Conservation (phyloP, 2,113 vertebrate genomes). For the Nycticorax nycticorax region DNA sequence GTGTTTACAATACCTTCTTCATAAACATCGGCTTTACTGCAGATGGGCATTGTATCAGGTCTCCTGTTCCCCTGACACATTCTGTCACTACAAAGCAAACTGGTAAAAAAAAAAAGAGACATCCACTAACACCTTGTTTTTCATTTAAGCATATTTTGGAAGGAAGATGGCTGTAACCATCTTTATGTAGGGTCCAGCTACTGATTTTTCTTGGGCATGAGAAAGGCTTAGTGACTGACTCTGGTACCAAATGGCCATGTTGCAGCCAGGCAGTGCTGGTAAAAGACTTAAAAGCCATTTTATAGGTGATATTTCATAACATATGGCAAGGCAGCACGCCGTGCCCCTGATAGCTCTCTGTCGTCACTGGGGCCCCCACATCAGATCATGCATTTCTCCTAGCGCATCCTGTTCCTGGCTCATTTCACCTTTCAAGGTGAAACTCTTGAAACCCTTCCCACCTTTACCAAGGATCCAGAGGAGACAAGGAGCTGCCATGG, state of each 20-base stretch:
- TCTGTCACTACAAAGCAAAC: background rate
- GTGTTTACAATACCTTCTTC: background rate
- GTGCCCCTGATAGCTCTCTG: background rate
- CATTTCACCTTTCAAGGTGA: background rate
- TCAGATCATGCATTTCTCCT: background rate
- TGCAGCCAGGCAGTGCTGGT: background rate
- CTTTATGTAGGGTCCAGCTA: background rate
- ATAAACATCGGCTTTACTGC: background rate
- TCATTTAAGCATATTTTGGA: background rate
- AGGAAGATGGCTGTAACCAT: background rate
- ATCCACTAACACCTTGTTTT: background rate
- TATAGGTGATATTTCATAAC: background rate
- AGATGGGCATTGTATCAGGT: too few species aligned
- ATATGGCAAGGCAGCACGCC: too few species aligned
- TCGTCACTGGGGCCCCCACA: background rate
- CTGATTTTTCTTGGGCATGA: background rate
- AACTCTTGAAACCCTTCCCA: background rate
- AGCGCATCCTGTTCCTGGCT: background rate
- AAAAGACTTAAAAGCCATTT: background rate
- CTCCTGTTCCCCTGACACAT: background rate
- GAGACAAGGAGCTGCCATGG: background rate
- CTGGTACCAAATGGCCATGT: background rate
- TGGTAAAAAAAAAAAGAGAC: background rate
- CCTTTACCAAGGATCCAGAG: background rate
- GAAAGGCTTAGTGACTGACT: background rate